These are phyloP conservation scores for Pteronotus mesoamericanus DNA, from an alignment of 2,797 vertebrate genomes.

Conservation along the genomic window DNA sequence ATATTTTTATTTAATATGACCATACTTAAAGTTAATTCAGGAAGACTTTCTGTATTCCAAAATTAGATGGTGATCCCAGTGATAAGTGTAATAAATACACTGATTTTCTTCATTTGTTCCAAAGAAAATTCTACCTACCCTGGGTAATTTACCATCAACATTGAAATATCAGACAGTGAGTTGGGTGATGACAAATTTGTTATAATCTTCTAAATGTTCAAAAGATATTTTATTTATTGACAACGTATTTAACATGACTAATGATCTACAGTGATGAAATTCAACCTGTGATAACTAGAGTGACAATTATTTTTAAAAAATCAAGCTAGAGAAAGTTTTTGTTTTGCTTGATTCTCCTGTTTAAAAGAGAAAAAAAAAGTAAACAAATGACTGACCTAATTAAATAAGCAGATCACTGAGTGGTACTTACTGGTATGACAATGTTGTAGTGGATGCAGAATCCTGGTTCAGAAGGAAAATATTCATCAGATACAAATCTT, in stretches of 20 bases:
- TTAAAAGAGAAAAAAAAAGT: not conserved
- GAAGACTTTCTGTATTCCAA: not conserved
- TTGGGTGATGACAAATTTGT: not conserved
- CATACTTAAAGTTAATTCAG: not conserved
- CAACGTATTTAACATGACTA: conserved; percentile 49
- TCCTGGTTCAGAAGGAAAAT: conserved; percentile 96
- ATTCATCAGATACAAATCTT: conserved; percentile 96
- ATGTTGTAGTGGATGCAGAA: conserved; percentile 95
- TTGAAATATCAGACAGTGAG: not conserved
- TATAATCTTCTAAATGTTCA: not conserved
- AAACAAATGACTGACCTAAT: conserved; percentile 27
- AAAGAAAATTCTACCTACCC: not conserved
- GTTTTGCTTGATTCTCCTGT: not conserved
- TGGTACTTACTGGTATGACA: conserved; percentile 87
- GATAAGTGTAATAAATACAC: conserved; percentile 1
- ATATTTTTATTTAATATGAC: not conserved
- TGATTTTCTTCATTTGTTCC: not conserved
- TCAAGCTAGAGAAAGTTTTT: not conserved
- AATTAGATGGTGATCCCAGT: not conserved
- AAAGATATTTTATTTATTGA: not conserved
- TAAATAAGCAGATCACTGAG: conserved; percentile 29
- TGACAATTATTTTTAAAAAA: not conserved
- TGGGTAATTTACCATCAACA: conserved; percentile 5
- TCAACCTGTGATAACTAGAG: conserved; percentile 40
- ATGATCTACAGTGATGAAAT: not conserved